Evolutionary conservation across 2,113 vertebrate genomes (phyloP).

Genomic region (Origma solitaria): DNA sequence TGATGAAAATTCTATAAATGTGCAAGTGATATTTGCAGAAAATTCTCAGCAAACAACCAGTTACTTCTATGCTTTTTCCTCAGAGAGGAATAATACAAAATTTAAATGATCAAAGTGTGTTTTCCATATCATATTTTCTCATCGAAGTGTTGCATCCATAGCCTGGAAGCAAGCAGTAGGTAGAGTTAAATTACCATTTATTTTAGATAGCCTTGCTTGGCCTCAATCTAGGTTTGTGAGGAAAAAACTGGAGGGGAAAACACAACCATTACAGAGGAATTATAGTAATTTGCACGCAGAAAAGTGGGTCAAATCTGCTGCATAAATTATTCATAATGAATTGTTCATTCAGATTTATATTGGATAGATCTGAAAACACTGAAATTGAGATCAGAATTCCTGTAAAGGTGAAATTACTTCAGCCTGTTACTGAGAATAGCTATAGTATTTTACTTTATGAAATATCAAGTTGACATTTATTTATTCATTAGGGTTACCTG

Average conservation of each 20-base stretch:
- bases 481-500: constrained; percentile 25
- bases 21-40: not conserved
- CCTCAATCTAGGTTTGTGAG: not conserved
- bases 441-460: constrained; percentile 6
- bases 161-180: not conserved
- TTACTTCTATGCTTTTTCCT: not conserved
- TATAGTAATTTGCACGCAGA: constrained; percentile 15
- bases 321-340: constrained; percentile 40
- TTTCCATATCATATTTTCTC: not conserved
- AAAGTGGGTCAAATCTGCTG: constrained; percentile 29
- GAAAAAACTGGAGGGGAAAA: not conserved
- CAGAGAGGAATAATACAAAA: not conserved
- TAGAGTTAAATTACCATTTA: not conserved
- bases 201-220: not conserved
- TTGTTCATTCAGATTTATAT: not conserved
- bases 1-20: not conserved
- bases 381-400: constrained; percentile 11
- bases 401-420: constrained; percentile 15
- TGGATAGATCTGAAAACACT: not conserved
- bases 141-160: not conserved
- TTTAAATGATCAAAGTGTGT: not conserved
- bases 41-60: not conserved
- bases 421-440: not conserved
- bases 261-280: not conserved
- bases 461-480: not conserved